phyloP scores from a whole-genome alignment of 2,797 vertebrate genomes.

The Serranus cabrilla region DNA sequence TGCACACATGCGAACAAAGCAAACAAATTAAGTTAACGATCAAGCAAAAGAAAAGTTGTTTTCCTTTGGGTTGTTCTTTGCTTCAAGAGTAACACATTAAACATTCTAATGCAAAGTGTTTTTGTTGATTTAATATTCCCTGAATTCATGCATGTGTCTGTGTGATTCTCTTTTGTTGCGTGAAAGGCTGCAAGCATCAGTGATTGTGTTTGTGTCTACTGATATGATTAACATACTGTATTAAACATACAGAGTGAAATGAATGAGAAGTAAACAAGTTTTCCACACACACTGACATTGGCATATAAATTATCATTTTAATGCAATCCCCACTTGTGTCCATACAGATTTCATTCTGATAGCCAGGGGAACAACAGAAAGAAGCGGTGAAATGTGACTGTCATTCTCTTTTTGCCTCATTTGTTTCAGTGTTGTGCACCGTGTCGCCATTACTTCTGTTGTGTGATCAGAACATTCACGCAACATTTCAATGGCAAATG shows the following conservation, averaged over 20 bases:
- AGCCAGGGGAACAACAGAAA: constrained; percentile 11
- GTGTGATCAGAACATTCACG: constrained; percentile 33
- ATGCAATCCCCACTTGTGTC: constrained; percentile 28
- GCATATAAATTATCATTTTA: constrained; percentile 37
- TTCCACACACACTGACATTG: not conserved
- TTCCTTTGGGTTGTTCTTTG: not conserved
- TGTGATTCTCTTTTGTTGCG: not conserved
- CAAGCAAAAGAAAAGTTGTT: constrained; percentile 4
- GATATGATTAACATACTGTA: constrained; percentile 29
- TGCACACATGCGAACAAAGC: not conserved
- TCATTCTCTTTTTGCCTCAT: constrained; percentile 10
- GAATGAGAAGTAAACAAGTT: constrained; percentile 33
- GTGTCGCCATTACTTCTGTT: constrained; percentile 45
- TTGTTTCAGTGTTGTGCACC: constrained; percentile 48
- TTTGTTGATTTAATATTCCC: not conserved
- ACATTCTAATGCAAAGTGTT: not conserved
- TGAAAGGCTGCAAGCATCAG: constrained; percentile 14
- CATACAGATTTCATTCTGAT: constrained; percentile 20
- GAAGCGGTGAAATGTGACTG: constrained; percentile 13
- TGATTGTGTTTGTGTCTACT: constrained; percentile 33
- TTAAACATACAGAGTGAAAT: constrained; percentile 29
- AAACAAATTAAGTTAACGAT: not conserved
- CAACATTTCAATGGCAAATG: constrained; percentile 59
- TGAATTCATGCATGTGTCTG: not conserved
- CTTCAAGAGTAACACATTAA: not conserved